A percentile compares a stretch with the other conserved stretches of the same genome.
Conservation (phyloP, 2,888 invertebrate species). For the Cataglyphis albicans region DNA sequence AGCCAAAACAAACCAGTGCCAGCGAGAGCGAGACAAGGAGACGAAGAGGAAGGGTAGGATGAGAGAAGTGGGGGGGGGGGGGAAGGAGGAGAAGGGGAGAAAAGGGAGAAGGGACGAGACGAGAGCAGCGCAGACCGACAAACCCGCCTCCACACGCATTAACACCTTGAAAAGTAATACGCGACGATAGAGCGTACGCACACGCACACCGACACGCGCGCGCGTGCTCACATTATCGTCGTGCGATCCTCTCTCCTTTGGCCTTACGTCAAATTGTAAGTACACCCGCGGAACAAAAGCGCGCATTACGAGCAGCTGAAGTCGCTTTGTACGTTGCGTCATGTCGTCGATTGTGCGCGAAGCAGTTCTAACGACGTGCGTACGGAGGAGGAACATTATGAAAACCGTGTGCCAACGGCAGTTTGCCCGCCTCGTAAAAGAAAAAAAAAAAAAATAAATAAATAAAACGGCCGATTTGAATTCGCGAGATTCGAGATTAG, state of each 20-base stretch:
- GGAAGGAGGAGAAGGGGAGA: background rate
- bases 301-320: slow-evolving; percentile 52
- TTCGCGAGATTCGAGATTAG: slow-evolving; percentile 25
- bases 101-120: slow-evolving; percentile 41
- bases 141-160: slow-evolving; percentile 77
- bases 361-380: slow-evolving; percentile 10
- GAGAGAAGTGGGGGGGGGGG: background rate
- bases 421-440: background rate
- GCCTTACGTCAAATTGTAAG: slow-evolving; percentile 65
- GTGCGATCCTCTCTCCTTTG: slow-evolving; percentile 17
- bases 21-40: slow-evolving; percentile 62
- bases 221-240: slow-evolving; percentile 43
- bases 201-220: slow-evolving; percentile 20
- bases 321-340: slow-evolving; percentile 32
- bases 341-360: slow-evolving; percentile 38
- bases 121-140: slow-evolving; percentile 61
- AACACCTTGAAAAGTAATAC: slow-evolving; percentile 72
- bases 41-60: slow-evolving; percentile 21
- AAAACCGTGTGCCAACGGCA: background rate
- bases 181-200: background rate
- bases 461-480: slow-evolving; percentile 24
- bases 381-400: slow-evolving; percentile 14
- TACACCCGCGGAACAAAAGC: slow-evolving; percentile 65
- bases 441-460: no score
- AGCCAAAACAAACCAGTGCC: slow-evolving; percentile 79